Evolutionary conservation across 1,140 invertebrate species (phyloP), one percentile per base, ranked within the genome.

Genomic region (honey bee (Apis mellifera)): DNA sequence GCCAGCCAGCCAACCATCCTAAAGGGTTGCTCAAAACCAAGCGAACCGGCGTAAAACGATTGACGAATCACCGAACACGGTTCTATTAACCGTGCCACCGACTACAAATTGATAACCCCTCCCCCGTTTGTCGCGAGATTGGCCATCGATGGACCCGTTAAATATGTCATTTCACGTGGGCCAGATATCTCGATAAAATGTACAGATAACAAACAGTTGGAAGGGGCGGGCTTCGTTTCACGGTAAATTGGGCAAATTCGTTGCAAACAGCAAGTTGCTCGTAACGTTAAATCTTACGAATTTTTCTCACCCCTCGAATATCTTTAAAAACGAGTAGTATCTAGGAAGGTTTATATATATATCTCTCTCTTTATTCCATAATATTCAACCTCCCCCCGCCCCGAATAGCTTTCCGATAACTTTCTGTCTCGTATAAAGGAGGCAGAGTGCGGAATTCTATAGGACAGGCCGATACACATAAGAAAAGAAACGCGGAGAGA

Each of bases 341-440:
- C n/a, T n/a, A n/a, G n/a, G n/a, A n/a, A n/a, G n/a, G n/a, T n/a
- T n/a, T n/a, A n/a, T n/a, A n/a, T n/a, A n/a, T n/a, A n/a, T n/a
- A n/a, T n/a, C n/a, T n/a, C 9, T 21, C 15, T 23, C 19, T 57
- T 52, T 81, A 52, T 57, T 66, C 54, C 71, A 64, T 59, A 55
- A 57, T 81, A 81, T 81, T 75, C 72, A 57, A 52, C 32, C 32
- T 32, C 17, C 64, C 42, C 57, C 52, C 52, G 78, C 3, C 71
- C 62, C 78, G 78, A 75, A 81, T 81, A 75, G 78, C 59, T 81
- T 81, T 75, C 78, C 78, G 74, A 81, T 81, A 81, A 75, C 71
- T 75, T 81, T 81, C 71, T 55, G 78, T 81, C 32, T 81, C 59
- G 71, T 81, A 68, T 57, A n/a, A 42, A 32, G 68, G 60, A 13